These are phyloP conservation scores for Eupithecia exiguata DNA, from an alignment of 2,888 invertebrate species.

Conservation along the genomic window DNA sequence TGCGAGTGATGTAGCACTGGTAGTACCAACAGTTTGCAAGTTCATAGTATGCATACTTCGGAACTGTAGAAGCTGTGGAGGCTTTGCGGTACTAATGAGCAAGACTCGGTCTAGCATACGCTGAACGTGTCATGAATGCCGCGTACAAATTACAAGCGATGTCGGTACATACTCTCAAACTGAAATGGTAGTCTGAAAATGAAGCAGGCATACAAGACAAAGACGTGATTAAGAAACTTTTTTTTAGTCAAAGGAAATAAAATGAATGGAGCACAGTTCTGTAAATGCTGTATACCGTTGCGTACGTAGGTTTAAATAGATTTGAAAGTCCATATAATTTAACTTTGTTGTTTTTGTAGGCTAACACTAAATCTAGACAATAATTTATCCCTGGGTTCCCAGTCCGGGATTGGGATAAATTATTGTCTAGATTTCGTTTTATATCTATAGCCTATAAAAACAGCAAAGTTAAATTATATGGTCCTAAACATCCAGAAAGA, in stretches of 20 bases:
- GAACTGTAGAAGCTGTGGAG: slow-evolving; percentile 5
- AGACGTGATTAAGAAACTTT: not conserved
- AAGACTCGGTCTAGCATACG: slow-evolving; percentile 36
- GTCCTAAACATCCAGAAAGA: not conserved
- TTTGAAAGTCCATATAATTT: not conserved
- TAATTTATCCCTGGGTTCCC: too few species aligned
- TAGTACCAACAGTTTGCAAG: slow-evolving; percentile 29
- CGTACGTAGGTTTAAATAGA: not conserved
- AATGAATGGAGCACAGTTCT: not conserved
- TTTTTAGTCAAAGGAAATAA: not conserved
- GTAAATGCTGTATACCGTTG: not conserved
- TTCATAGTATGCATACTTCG: slow-evolving; percentile 29
- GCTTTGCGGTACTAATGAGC: slow-evolving; percentile 38
- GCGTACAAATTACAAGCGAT: not conserved
- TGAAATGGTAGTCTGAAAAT: slow-evolving; percentile 2
- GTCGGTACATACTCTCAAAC: not conserved
- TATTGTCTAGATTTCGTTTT: too few species aligned
- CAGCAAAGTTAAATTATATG: not conserved
- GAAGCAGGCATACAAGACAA: not conserved
- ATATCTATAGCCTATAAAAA: not conserved
- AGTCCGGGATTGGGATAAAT: too few species aligned
- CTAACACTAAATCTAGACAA: too few species aligned
- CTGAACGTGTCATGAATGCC: slow-evolving; percentile 34
- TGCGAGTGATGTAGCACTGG: too few species aligned
- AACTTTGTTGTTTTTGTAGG: too few species aligned